Conservation (phyloP, 2,113 vertebrate genomes). For the Nanorana parkeri region DNA sequence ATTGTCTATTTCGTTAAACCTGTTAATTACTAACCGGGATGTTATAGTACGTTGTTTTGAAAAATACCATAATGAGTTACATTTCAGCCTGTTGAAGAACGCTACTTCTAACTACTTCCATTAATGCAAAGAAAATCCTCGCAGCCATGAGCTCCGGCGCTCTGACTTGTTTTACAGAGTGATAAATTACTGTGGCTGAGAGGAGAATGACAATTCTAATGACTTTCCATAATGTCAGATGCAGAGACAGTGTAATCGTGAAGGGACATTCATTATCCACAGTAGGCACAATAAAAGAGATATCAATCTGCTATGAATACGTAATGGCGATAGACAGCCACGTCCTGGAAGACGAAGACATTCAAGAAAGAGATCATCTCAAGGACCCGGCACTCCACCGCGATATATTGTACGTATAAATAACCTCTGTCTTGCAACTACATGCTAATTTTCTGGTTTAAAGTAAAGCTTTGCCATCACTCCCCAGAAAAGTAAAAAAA, state of each 20-base stretch:
- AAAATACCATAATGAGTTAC: not conserved
- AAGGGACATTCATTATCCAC: conserved; percentile 29
- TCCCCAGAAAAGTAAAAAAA: too few relatives aligned
- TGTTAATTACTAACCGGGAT: too few relatives aligned
- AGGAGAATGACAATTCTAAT: conserved; percentile 35
- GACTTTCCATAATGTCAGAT: conserved; percentile 27
- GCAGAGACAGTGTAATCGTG: conserved; percentile 25
- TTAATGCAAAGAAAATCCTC: conserved; percentile 19
- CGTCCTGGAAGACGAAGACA: not conserved
- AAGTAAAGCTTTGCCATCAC: too few relatives aligned
- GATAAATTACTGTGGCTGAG: conserved; percentile 31
- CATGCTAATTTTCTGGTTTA: too few relatives aligned
- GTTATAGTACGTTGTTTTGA: not conserved
- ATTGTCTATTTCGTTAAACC: too few relatives aligned
- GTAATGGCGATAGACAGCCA: not conserved
- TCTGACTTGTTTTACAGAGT: conserved; percentile 5
- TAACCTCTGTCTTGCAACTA: too few relatives aligned
- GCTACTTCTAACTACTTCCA: not conserved
- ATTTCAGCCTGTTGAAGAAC: not conserved
- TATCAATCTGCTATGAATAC: conserved; percentile 35
- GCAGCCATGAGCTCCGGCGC: not conserved
- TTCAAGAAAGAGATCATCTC: not conserved
- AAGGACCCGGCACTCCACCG: not conserved
- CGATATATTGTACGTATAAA: too few relatives aligned
- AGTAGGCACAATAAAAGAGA: conserved; percentile 28